Percentiles rank a stretch among this genome's conserved stretches.
These are phyloP conservation scores for Patiria pectinifera DNA, from an alignment of 53 echinoderm and acorn worm species.

Conservation along the genomic window DNA sequence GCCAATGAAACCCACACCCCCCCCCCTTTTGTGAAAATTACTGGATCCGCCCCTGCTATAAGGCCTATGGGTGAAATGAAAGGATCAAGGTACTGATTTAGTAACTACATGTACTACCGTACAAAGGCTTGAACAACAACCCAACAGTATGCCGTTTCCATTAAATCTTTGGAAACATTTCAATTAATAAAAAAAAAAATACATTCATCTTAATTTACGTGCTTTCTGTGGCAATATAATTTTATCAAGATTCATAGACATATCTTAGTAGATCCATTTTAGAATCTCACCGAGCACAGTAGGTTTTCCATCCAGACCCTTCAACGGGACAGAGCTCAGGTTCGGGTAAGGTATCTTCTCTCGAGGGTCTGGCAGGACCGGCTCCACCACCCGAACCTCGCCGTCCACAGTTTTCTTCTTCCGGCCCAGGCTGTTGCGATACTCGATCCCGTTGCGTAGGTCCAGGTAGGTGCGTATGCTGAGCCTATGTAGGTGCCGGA, in stretches of 20 bases:
- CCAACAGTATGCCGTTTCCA: too few species aligned
- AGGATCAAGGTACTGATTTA: too few species aligned
- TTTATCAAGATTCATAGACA: not conserved
- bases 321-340: not conserved
- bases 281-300: not conserved
- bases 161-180: too few species aligned
- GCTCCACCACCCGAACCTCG: slow-evolving; percentile 1
- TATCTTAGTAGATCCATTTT: not conserved
- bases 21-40: too few species aligned
- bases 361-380: not conserved
- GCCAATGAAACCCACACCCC: too few species aligned
- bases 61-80: too few species aligned
- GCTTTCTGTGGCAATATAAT: too few species aligned
- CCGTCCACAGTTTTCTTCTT: slow-evolving; percentile 4
- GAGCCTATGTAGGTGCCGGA: slow-evolving; percentile 55
- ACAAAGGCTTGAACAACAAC: too few species aligned
- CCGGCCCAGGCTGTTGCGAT: slow-evolving; percentile 53
- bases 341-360: slow-evolving; percentile 4
- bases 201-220: too few species aligned
- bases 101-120: too few species aligned
- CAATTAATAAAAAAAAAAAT: too few species aligned
- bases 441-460: slow-evolving; percentile 76
- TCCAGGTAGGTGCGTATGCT: slow-evolving; percentile 76
- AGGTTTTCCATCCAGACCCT: not conserved
- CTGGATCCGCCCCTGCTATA: too few species aligned